Evolutionary conservation across 2,113 vertebrate species (phyloP).

Genomic region (Heteronetta atricapilla): DNA sequence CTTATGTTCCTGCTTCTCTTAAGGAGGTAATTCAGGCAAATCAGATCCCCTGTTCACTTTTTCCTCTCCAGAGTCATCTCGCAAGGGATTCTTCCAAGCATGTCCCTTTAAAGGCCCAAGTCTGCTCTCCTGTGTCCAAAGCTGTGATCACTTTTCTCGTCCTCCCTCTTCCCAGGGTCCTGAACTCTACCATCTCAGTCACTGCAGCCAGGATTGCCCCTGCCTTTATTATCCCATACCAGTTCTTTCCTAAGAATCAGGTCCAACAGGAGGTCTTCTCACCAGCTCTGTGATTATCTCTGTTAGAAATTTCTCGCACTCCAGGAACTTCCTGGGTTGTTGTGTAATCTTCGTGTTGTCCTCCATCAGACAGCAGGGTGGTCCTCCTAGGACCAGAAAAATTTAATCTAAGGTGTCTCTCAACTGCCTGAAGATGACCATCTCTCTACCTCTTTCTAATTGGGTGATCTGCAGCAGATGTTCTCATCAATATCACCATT

Average conservation of each 20-base stretch:
- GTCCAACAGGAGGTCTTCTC: neutral
- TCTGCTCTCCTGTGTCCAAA: neutral
- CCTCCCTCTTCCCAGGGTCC: neutral
- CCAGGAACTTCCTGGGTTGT: neutral
- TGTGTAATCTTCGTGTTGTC: neutral
- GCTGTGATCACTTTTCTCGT: neutral
- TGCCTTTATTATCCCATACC: neutral
- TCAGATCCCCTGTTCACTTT: neutral
- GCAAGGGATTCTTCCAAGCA: neutral
- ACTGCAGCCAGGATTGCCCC: neutral
- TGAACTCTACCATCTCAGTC: neutral
- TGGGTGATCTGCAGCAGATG: neutral
- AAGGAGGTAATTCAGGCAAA: neutral
- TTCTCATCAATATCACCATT: neutral
- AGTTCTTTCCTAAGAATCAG: neutral
- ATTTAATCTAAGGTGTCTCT: neutral
- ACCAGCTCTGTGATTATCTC: neutral
- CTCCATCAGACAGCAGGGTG: neutral
- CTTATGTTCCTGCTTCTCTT: neutral
- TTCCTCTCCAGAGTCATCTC: neutral
- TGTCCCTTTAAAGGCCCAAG: neutral
- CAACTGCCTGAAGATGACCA: neutral
- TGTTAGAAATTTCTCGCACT: neutral
- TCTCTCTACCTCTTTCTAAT: neutral
- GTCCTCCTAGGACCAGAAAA: neutral